A percentile compares a stretch with the other conserved stretches of the same genome.
These are phyloP conservation scores for Parazoanthus swiftii DNA, from an alignment of 92 coral and sea anemone species.

Conservation along the genomic window DNA sequence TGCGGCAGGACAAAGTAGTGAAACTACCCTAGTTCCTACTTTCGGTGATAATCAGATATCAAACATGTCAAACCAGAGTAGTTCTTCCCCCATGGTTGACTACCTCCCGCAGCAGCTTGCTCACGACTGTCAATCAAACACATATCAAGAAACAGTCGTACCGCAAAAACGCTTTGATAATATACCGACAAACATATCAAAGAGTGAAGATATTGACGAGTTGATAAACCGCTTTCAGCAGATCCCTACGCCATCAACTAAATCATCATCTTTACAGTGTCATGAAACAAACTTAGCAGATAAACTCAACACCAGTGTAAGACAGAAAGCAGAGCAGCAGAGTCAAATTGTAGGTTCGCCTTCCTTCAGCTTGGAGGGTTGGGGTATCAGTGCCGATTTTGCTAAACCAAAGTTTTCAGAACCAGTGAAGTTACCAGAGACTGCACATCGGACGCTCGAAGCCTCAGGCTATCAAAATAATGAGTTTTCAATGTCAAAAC, in stretches of 20 bases:
- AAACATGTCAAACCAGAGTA: background rate
- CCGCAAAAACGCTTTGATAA: background rate
- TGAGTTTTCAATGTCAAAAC: background rate
- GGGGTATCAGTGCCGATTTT: slow-evolving; percentile 25
- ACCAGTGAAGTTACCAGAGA: background rate
- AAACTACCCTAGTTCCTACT: background rate
- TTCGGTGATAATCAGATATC: background rate
- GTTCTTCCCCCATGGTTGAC: background rate
- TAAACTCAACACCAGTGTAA: background rate
- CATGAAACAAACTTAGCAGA: background rate
- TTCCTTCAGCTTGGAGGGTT: slow-evolving; percentile 17
- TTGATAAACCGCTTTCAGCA: slow-evolving; percentile 4
- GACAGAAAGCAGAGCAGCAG: background rate
- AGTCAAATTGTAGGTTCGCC: slow-evolving; percentile 4
- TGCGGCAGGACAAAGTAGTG: background rate
- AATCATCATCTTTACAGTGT: background rate
- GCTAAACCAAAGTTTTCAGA: background rate
- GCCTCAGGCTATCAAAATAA: background rate
- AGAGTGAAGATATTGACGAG: background rate
- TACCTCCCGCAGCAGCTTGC: background rate
- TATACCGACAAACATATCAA: background rate
- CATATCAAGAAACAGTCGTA: background rate
- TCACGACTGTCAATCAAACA: background rate
- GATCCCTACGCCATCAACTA: background rate
- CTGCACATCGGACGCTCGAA: background rate